Evolutionary conservation across 2,797 vertebrate species (phyloP).

Genomic region (Tragelaphus eurycerus): DNA sequence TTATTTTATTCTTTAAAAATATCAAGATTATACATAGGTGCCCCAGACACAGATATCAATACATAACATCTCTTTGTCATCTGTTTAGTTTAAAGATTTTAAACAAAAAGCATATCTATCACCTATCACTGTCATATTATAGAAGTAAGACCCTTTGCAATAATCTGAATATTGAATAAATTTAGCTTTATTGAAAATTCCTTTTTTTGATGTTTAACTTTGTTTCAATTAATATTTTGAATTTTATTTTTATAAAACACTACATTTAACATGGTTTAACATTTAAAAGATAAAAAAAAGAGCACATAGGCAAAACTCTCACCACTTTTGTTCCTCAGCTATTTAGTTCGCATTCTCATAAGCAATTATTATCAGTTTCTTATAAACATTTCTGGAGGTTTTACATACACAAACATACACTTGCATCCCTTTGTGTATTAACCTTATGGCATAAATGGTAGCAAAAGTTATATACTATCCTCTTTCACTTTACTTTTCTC

Average conservation of each 20-base stretch:
- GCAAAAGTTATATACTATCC: background rate
- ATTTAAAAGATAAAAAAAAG: background rate
- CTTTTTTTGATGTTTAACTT: background rate
- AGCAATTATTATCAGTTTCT: background rate
- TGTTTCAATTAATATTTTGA: constrained; percentile 17
- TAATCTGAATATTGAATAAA: background rate
- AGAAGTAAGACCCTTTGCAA: background rate
- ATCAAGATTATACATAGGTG: background rate
- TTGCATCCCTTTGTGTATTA: background rate
- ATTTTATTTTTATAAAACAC: background rate
- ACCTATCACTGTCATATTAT: background rate
- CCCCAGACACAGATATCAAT: background rate
- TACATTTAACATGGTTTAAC: background rate
- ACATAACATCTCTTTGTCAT: background rate
- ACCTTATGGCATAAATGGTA: background rate
- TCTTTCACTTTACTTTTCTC: background rate
- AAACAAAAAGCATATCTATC: background rate
- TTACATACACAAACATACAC: background rate
- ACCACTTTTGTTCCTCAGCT: background rate
- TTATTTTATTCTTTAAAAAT: constrained; percentile 33
- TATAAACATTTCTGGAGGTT: background rate
- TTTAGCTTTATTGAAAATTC: background rate
- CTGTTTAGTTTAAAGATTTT: background rate
- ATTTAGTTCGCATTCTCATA: background rate
- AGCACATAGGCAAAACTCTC: background rate